Evolutionary conservation across 2,113 vertebrate species (phyloP), one percentile per base, ranked within the genome.

Genomic region (Micronisus gabar): DNA sequence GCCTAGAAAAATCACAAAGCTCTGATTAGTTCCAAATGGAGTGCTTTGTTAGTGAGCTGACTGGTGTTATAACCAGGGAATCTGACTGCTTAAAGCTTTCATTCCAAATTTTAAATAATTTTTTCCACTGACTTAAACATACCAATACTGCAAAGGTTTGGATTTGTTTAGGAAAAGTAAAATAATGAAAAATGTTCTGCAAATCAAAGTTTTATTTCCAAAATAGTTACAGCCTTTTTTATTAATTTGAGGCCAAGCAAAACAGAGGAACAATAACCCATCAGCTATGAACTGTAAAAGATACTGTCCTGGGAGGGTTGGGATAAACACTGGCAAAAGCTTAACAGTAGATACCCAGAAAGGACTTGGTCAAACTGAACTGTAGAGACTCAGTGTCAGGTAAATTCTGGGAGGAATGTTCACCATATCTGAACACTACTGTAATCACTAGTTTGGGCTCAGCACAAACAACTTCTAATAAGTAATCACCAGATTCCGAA

Each of bases 71-170:
- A 87, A 91, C 32, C 89, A 91, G 47, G 7, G 5, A 90, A 71
- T 92, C 76, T 56, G 40, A 84, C 81, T 71, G 80, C 93, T 93
- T 85, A 20, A 50, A 92, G 61, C 79, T 70, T 66, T 59, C 65
- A 71, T 9, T 74, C 88, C 95, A 96, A 55, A 86, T 68, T 89
- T 78, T 11, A 85, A 78, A 68, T 86, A 5, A 62, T n/a, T 78
- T 94, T 95, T 95, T 95, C 92, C 92, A 96, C 90, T 84, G 89
- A 94, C 81, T 96, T 97, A 91, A 96, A 93, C 89, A 91, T 68
- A 79, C 50, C 50, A 53, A 79, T 61, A 59, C 58, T 74, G 75
- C 52, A 41, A 92, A 34, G 43, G 47, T 27, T 92, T 67, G 86
- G 75, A 79, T 78, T 86, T 76, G 70, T 71, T 95, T 92, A 67